A percentile compares a stretch with the other conserved stretches of the same genome.
Evolutionary conservation across 2,797 vertebrate genomes (phyloP).

Genomic region (Phoebastria nigripes): DNA sequence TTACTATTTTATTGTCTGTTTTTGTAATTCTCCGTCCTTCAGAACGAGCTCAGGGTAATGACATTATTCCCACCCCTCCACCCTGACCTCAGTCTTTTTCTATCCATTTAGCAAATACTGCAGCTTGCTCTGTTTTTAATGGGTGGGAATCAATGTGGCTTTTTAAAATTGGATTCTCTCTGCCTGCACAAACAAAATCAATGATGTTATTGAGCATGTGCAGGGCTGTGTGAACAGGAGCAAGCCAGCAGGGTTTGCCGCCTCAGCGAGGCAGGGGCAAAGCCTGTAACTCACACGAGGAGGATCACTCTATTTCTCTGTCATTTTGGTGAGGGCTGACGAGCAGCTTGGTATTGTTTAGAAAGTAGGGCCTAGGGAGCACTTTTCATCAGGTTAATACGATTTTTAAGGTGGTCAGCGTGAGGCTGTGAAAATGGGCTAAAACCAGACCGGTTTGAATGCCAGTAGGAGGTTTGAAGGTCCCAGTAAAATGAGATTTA

Average conservation of each 20-base stretch:
- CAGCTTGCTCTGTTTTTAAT: slow-evolving; percentile 59
- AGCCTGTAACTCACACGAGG: background rate
- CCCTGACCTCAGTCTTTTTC: slow-evolving; percentile 47
- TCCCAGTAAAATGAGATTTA: background rate
- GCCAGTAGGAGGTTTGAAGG: background rate
- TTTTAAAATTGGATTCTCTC: slow-evolving; percentile 60
- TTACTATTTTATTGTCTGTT: background rate
- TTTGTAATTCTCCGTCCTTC: slow-evolving; percentile 15
- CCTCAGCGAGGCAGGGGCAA: slow-evolving; percentile 4
- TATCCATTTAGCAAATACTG: slow-evolving; percentile 55
- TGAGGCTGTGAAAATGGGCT: background rate
- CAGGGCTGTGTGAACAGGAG: slow-evolving; percentile 21
- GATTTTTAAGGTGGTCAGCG: background rate
- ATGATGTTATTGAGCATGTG: slow-evolving; percentile 59
- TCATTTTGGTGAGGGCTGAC: background rate
- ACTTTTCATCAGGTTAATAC: background rate
- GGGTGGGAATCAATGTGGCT: slow-evolving; percentile 62
- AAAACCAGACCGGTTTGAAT: background rate
- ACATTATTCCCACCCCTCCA: slow-evolving; percentile 28
- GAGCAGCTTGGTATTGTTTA: background rate
- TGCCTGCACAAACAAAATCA: slow-evolving; percentile 62
- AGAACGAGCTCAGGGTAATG: background rate
- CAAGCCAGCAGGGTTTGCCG: slow-evolving; percentile 15
- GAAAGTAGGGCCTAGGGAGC: background rate
- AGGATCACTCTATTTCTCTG: background rate